These are phyloP conservation scores for Sturmia bella DNA, from an alignment of 2,888 invertebrate genomes.

Conservation along the genomic window DNA sequence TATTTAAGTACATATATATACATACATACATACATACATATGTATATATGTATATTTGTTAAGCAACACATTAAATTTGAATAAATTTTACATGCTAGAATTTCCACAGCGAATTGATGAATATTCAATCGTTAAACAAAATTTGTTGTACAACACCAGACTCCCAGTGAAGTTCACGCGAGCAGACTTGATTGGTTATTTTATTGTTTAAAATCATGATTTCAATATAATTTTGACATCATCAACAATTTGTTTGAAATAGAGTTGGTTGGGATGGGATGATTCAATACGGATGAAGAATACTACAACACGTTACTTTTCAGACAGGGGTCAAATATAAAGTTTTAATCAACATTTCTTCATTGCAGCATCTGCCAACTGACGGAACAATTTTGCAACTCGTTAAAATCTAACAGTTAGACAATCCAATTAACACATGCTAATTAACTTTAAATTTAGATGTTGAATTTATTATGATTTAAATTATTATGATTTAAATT, in stretches of 20 bases:
- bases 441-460: too few relatives aligned
- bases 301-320: background rate
- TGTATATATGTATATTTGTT: too few relatives aligned
- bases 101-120: conserved; percentile 47
- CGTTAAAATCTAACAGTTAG: background rate
- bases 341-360: background rate
- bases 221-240: conserved; percentile 7
- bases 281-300: conserved; percentile 30
- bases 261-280: conserved; percentile 1
- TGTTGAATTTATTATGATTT: too few relatives aligned
- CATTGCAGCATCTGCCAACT: background rate
- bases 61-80: conserved; percentile 49
- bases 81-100: conserved; percentile 47
- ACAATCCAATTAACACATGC: too few relatives aligned
- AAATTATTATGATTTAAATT: too few relatives aligned
- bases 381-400: conserved; percentile 15
- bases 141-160: background rate
- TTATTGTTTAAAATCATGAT: conserved; percentile 11
- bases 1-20: conserved; percentile 13
- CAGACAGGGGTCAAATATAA: conserved; percentile 19
- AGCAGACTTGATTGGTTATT: conserved; percentile 2
- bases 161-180: conserved; percentile 14
- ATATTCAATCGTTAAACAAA: conserved; percentile 23
- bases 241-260: background rate
- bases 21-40: too few relatives aligned